Base-by-base conservation (phyloP, 2,888 invertebrate genomes). In the Zhuqinia jingwanae region DNA sequence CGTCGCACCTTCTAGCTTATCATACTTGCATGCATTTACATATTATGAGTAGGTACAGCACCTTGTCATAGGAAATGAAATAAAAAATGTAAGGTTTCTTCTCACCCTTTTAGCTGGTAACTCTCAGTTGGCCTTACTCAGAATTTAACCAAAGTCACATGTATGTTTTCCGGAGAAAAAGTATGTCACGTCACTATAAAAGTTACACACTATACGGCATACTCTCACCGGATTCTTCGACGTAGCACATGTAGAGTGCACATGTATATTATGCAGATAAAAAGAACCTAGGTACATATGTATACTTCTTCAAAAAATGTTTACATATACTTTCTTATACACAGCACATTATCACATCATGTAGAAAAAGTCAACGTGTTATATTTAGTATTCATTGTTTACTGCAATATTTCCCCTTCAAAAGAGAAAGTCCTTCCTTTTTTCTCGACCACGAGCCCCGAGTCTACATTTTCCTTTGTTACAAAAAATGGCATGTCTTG, bases 111-210 rank as follows among this genome's bases (percentile, higher is more conserved):
- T 8, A 42, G 50, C 2, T 50, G 13, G 13, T 13, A 15, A 50
- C n/a, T 50, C 50, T n/a, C 42, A 11, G 2, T 15, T 50, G 50
- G 5, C 15, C 2, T 13, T 50, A 36, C 3, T 13, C 15, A 50
- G 8, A 10, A 50, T n/a, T 8, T 2, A 10, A n/a, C 50, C 50
- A 50, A 58, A 58, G 58, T 58, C 58, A 22, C 58, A 58, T 58
- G 58, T 11, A 58, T n/a, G 25, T 22, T 58, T 58, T 58, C 17
- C 58, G 65, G 30, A 42, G n/a, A 65, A 65, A 65, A 65, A 65
- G 65, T 65, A 20, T 65, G 65, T 65, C 65, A 65, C 42, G 36
- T 65, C n/a, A 36, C 36, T 6, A 36, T 36, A 36, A n/a, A n/a
- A n/a, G n/a, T n/a, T n/a, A n/a, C n/a, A n/a, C n/a, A n/a, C n/a